phyloP scores from a whole-genome alignment of 2,113 vertebrate genomes.

The Colistium nudipinnis region DNA sequence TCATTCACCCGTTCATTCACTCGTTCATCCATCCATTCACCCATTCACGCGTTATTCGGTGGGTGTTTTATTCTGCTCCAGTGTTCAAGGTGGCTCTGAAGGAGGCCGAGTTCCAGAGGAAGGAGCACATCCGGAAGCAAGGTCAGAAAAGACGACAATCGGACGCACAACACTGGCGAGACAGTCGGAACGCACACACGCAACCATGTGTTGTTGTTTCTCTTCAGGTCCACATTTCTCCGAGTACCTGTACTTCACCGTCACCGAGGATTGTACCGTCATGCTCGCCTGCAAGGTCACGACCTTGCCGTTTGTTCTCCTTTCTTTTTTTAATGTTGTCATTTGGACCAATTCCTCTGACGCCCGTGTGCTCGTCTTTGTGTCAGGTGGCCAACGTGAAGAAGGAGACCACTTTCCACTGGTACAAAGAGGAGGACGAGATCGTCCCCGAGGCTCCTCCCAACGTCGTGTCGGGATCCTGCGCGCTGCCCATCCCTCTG shows the following conservation, averaged over 20 bases:
- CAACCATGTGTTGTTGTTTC: too few species aligned
- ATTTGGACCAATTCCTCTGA: too few species aligned
- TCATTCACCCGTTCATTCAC: too few species aligned
- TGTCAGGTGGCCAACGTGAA: slow-evolving; percentile 91
- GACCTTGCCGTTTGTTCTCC: neutral
- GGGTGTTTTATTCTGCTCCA: slow-evolving; percentile 60
- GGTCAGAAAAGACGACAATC: slow-evolving; percentile 73
- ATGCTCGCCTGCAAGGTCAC: slow-evolving; percentile 90
- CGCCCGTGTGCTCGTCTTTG: too few species aligned
- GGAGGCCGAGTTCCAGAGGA: slow-evolving; percentile 92
- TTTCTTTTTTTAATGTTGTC: too few species aligned
- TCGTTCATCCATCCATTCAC: neutral
- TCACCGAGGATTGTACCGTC: slow-evolving; percentile 92
- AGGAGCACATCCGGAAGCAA: slow-evolving; percentile 95
- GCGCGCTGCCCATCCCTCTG: slow-evolving; percentile 86
- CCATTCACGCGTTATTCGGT: too few species aligned
- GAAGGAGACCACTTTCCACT: slow-evolving; percentile 92
- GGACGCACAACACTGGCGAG: too few species aligned
- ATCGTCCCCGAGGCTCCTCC: slow-evolving; percentile 81
- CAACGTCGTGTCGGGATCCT: slow-evolving; percentile 86
- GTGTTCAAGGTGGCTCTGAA: slow-evolving; percentile 89
- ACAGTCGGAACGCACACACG: too few species aligned
- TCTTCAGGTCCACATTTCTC: slow-evolving; percentile 94
- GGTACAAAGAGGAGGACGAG: slow-evolving; percentile 91
- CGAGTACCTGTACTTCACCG: slow-evolving; percentile 88